These are phyloP conservation scores for Gryllus longicercus DNA, from an alignment of 2,888 invertebrate species.

Conservation along the genomic window DNA sequence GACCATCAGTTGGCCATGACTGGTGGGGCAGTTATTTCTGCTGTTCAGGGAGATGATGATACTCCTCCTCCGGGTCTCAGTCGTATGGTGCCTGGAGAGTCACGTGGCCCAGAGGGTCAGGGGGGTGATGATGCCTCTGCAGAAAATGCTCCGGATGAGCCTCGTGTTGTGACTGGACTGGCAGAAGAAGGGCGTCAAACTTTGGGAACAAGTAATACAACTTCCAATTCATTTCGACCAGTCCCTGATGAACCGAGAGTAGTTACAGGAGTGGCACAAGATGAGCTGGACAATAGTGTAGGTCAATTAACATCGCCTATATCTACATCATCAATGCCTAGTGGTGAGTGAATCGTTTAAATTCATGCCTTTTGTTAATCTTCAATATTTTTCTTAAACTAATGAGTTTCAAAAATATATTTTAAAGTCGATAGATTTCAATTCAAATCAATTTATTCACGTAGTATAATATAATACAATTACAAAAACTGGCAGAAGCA, in stretches of 20 bases:
- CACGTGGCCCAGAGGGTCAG: constrained; percentile 37
- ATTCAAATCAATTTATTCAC: too few species aligned
- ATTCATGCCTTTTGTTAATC: too few species aligned
- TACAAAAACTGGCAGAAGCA: too few species aligned
- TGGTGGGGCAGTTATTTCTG: constrained; percentile 21
- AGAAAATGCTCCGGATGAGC: constrained; percentile 29
- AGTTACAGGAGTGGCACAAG: constrained; percentile 38
- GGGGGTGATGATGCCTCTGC: constrained; percentile 22
- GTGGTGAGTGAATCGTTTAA: background rate
- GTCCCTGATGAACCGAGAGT: constrained; percentile 34
- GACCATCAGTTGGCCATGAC: constrained; percentile 22
- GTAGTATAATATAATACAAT: too few species aligned
- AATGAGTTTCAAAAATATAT: too few species aligned
- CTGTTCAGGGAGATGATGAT: constrained; percentile 44
- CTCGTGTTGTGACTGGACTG: constrained; percentile 38
- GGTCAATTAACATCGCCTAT: background rate
- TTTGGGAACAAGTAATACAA: background rate
- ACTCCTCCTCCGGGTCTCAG: constrained; percentile 51
- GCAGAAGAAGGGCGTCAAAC: constrained; percentile 33
- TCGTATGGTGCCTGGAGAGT: constrained; percentile 39
- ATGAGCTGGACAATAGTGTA: constrained; percentile 30
- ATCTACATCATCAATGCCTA: background rate
- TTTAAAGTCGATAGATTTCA: too few species aligned
- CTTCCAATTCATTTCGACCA: background rate
- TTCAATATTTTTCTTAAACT: too few species aligned